phyloP scores from a whole-genome alignment of 2,888 invertebrate genomes.

The Gryllus longicercus region DNA sequence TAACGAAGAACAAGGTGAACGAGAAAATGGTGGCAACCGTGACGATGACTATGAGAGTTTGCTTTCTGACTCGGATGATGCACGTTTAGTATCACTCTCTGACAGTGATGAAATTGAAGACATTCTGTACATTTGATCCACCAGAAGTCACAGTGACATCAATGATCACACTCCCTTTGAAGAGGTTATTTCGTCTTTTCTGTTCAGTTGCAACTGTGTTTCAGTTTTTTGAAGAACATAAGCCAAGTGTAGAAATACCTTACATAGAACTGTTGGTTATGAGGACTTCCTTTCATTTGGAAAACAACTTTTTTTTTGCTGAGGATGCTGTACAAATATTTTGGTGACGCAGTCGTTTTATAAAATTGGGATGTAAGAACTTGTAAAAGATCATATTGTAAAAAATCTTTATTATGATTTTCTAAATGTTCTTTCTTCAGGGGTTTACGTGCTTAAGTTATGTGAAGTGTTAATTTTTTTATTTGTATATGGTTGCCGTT shows the following conservation, averaged over 20 bases:
- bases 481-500: not conserved
- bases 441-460: not conserved
- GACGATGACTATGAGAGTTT: not conserved
- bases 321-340: constrained; percentile 7
- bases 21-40: constrained; percentile 2
- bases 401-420: constrained; percentile 1
- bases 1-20: constrained; percentile 2
- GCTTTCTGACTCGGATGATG: not conserved
- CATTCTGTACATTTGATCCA: not conserved
- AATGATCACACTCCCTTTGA: not conserved
- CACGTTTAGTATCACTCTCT: constrained; percentile 9
- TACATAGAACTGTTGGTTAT: too few species aligned
- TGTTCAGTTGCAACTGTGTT: not conserved
- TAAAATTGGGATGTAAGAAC: not conserved
- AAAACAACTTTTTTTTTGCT: not conserved
- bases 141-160: not conserved
- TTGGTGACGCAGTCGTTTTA: not conserved
- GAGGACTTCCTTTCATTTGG: too few species aligned
- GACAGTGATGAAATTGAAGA: not conserved
- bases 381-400: not conserved
- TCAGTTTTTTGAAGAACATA: not conserved
- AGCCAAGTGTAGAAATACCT: too few species aligned
- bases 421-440: not conserved
- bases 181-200: not conserved
- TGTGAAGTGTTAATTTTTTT: not conserved